Base-by-base conservation (phyloP, 2,113 vertebrate genomes). In the Narcine bancroftii region DNA sequence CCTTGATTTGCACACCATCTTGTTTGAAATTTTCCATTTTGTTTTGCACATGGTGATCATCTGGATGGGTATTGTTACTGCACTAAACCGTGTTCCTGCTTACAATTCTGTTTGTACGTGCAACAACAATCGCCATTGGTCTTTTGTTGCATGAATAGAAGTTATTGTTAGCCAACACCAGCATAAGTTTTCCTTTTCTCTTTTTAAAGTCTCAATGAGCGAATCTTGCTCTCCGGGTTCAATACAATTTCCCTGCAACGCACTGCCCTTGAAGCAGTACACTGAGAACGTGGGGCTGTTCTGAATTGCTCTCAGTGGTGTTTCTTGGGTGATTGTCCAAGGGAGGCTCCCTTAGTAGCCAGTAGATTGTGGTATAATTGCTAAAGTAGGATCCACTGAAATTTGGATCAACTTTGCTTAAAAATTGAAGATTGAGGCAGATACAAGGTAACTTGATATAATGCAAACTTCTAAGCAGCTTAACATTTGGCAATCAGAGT, bases 71-170 rank as follows among this genome's bases (percentile, higher is more conserved):
- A 47, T 69, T 47, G 63, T 91, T 91, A 91, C 36, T 89, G 85
- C 85, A 89, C 85, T 89, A 21, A 89, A 83, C 33, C 45, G 63
- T 91, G 26, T 71, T 91, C 26, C 89, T 69, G 29, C 89, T 91
- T 91, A 42, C 39, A 24, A 7, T 36, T 60, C 36, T 39, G 33
- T 17, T 56, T 60, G 47, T 83, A 83, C 53, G 17, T n/a, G 39
- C 45, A 73, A 77, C 69, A 24, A 45, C 19, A n/a, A 85, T 85
- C 17, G 56, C 29, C 79, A 56, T 56, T 45, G 45, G 26, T 45
- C 45, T 17, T 81, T 50, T 60, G 36, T 19, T 60, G 21, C 4
- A n/a, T 63, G 33, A 0, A n/a, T 63, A 36, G 53, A 6, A 60
- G 60, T 11, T 42, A 36, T 15, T 89, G 56, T 19, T 45, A 45